A percentile compares a stretch with the other conserved stretches of the same genome.
Evolutionary conservation across 2,888 invertebrate genomes (phyloP).

Genomic region (Teleogryllus oceanicus): DNA sequence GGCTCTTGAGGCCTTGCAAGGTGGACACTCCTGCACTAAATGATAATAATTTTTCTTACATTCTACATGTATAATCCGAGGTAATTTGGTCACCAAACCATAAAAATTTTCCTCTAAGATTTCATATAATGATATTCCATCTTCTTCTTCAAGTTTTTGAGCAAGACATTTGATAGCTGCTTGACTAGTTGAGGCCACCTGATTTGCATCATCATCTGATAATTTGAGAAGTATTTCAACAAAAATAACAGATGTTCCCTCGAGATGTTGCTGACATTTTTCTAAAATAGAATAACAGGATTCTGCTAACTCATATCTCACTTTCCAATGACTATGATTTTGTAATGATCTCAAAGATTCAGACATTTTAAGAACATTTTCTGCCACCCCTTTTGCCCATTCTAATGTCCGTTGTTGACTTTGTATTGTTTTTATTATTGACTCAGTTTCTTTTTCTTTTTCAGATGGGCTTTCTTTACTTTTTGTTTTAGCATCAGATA

Average conservation of each 20-base stretch:
- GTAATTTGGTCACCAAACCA: slow-evolving; percentile 57
- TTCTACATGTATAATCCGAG: slow-evolving; percentile 59
- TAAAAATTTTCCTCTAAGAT: slow-evolving; percentile 60
- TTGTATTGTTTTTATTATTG: slow-evolving; percentile 44
- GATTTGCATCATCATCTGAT: slow-evolving; percentile 60
- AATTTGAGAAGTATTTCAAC: slow-evolving; percentile 66
- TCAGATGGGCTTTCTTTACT: slow-evolving; percentile 39
- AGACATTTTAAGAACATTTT: slow-evolving; percentile 55
- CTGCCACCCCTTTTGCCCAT: slow-evolving; percentile 59
- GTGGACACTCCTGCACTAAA: too few relatives aligned
- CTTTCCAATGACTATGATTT: slow-evolving; percentile 58
- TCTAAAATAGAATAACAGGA: slow-evolving; percentile 47
- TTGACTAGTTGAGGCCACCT: slow-evolving; percentile 52
- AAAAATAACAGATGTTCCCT: slow-evolving; percentile 51
- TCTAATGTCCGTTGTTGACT: slow-evolving; percentile 49
- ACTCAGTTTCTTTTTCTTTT: slow-evolving; percentile 44
- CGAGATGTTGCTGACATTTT: slow-evolving; percentile 45
- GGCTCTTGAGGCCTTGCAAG: too few relatives aligned
- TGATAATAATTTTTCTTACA: slow-evolving; percentile 45
- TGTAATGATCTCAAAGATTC: slow-evolving; percentile 54
- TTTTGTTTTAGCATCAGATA: slow-evolving; percentile 32
- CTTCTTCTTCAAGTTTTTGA: slow-evolving; percentile 46
- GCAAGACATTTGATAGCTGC: slow-evolving; percentile 47
- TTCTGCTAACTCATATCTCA: slow-evolving; percentile 61
- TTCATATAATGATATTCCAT: slow-evolving; percentile 52